These are phyloP conservation scores for Eulacestoma nigropectus DNA, from an alignment of 2,113 vertebrate genomes.

Conservation along the genomic window DNA sequence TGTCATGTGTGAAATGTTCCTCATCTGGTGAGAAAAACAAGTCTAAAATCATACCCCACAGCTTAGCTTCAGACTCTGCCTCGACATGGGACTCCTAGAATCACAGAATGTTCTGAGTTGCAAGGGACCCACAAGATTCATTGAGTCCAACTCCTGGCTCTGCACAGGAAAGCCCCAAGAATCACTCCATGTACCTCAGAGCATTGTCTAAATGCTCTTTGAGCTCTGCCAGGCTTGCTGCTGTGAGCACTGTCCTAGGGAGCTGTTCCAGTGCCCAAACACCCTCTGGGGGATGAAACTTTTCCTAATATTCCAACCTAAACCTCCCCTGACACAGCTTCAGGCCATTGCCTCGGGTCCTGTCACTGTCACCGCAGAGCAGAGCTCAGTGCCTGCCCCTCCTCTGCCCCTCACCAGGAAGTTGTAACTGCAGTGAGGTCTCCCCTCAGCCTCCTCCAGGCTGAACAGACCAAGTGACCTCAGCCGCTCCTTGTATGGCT, in stretches of 20 bases:
- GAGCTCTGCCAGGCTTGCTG: neutral
- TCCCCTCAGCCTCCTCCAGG: neutral
- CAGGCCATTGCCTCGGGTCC: rapidly evolving
- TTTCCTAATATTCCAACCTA: neutral
- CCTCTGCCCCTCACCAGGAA: rapidly evolving
- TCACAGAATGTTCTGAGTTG: neutral
- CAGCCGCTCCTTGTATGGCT: rapidly evolving
- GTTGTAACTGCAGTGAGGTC: neutral
- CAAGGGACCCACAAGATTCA: neutral
- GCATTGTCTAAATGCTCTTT: neutral
- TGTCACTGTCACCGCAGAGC: neutral
- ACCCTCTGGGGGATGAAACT: rapidly evolving
- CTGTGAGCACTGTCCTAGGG: neutral
- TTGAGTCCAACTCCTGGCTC: neutral
- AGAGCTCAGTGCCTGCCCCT: neutral
- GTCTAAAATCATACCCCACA: neutral
- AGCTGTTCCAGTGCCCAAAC: neutral
- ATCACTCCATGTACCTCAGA: neutral
- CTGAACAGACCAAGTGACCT: rapidly evolving
- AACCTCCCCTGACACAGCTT: neutral
- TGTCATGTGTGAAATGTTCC: rapidly evolving
- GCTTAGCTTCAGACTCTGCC: neutral
- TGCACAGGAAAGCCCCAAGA: neutral
- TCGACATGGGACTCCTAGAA: rapidly evolving
- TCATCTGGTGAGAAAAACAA: neutral